Evolutionary conservation across 2,888 invertebrate species (phyloP).

Genomic region (Gortyna flavago): DNA sequence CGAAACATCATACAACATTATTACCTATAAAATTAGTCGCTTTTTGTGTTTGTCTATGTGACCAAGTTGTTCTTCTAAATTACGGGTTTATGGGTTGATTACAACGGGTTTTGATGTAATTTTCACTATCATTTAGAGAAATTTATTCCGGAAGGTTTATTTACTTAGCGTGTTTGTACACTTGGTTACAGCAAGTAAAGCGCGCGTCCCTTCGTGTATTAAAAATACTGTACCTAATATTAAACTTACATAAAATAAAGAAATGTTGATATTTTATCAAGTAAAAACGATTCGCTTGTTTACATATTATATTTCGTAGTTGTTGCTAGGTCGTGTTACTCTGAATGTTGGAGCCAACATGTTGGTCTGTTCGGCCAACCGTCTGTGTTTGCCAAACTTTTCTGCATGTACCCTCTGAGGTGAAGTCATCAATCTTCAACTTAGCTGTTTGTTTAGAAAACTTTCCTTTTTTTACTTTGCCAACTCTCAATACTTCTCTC

Average conservation of each 20-base stretch:
- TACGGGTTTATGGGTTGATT: too few species aligned
- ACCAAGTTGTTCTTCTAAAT: not conserved
- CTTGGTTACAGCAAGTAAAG: too few species aligned
- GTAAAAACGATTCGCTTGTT: not conserved
- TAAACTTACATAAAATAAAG: not conserved
- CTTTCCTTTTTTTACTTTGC: conserved; percentile 70
- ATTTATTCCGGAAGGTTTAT: not conserved
- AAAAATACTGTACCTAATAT: not conserved
- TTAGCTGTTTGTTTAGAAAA: conserved; percentile 80
- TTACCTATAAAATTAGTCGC: too few species aligned
- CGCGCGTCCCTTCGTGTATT: too few species aligned
- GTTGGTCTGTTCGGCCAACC: conserved; percentile 22
- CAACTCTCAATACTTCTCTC: conserved; percentile 74
- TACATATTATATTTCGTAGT: not conserved
- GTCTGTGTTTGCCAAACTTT: conserved; percentile 65
- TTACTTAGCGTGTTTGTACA: too few species aligned
- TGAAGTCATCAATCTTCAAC: conserved; percentile 82
- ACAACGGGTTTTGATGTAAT: not conserved
- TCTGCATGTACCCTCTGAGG: conserved; percentile 73
- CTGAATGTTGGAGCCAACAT: conserved; percentile 24
- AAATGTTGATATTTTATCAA: not conserved
- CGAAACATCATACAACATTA: too few species aligned
- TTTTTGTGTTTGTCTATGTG: not conserved
- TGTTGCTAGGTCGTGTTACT: not conserved
- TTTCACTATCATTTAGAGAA: not conserved